Evolutionary conservation across 1,140 invertebrate species (phyloP).

Genomic region (Riptortus pedestris): DNA sequence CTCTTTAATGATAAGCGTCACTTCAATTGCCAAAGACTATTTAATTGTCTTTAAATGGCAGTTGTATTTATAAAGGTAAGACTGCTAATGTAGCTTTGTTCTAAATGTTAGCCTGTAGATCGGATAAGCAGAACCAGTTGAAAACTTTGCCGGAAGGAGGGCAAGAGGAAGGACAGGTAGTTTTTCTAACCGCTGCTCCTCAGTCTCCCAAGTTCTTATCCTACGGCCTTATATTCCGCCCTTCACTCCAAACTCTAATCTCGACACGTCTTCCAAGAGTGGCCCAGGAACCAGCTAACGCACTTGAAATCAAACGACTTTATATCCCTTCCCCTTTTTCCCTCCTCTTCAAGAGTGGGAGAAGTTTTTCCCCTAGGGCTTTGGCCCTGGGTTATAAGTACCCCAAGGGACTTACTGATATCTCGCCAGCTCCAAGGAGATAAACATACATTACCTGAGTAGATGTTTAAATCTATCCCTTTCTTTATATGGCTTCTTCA

Average conservation of each 20-base stretch:
- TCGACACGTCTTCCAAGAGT: not conserved
- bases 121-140: too few relatives aligned
- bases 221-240: not conserved
- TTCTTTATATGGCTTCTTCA: too few relatives aligned
- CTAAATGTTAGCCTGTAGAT: too few relatives aligned
- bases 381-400: not conserved
- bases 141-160: too few relatives aligned
- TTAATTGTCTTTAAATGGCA: too few relatives aligned
- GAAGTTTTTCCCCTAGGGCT: not conserved
- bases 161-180: too few relatives aligned
- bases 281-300: not conserved
- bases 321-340: constrained; percentile 4
- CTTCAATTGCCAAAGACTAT: too few relatives aligned
- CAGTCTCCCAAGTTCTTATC: not conserved
- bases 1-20: too few relatives aligned
- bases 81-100: too few relatives aligned
- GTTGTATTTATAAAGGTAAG: too few relatives aligned
- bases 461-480: too few relatives aligned
- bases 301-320: constrained; percentile 6
- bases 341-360: not conserved
- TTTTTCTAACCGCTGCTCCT: too few relatives aligned
- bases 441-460: not conserved
- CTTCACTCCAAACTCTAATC: not conserved
- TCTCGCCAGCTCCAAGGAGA: not conserved
- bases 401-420: not conserved